Evolutionary conservation across 2,797 vertebrate species (phyloP), one percentile per base, ranked within the genome.

Genomic region (Alectoris magna): DNA sequence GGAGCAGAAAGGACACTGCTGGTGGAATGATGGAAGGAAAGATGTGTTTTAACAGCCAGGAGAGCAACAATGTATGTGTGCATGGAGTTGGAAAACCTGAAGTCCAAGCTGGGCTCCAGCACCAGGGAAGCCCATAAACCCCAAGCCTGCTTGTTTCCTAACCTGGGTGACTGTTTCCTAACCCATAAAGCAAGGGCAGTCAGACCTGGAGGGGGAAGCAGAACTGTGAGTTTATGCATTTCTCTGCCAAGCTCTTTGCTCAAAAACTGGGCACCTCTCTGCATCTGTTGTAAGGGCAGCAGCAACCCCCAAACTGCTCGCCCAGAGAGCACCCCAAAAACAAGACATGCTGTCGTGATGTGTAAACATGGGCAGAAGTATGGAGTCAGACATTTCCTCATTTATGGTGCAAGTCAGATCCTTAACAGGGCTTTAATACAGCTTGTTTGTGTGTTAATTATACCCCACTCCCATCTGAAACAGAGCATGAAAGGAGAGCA

Each of bases 401-500:
- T 90, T 96, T 94, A 71, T 43, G 60, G 93, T 73, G 56, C 87
- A 84, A 81, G 71, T 92, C 93, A 89, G 92, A 91, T 88, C 79
- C 90, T 92, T 96, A 95, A 95, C 87, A 90, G 81, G 79, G 79
- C 77, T 95, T 96, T 94, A 96, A 91, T 92, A 90, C 74, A 95
- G 83, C 94, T 93, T 94, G 96, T 95, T 91, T 89, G 85, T 86
- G 91, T 95, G 93, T 96, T 97, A 97, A 97, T 96, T 96, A 96
- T 88, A 94, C 66, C 91, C 85, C 76, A 90, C 95, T 95, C 96
- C 90, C 88, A 91, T 94, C 87, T 94, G 94, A 96, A 96, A 93
- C 93, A 91, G 93, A 96, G 95, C 96, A 96, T 94, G 95, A 96
- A 96, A 73, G 95, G 80, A 90, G 91, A 97, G 91, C 79, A 96